Conservation (phyloP, 1,140 invertebrate species). For the Babylonia areolata region DNA sequence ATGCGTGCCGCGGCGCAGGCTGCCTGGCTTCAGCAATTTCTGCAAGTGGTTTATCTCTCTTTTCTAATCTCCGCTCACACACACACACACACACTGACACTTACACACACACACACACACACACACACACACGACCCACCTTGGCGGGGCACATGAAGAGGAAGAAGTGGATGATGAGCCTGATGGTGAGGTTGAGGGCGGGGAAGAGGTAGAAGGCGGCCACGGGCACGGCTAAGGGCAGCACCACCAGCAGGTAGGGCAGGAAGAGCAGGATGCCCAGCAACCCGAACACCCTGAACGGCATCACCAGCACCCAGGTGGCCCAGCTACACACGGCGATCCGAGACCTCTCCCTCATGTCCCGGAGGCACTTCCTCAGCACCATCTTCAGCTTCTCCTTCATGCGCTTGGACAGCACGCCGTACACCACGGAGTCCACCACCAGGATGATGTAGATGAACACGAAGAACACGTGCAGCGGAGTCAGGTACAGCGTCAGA, state of each 20-base stretch:
- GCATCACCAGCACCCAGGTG: conserved; percentile 36
- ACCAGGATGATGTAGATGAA: conserved; percentile 52
- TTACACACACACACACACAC: too few relatives aligned
- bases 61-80: too few relatives aligned
- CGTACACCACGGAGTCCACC: conserved; percentile 50
- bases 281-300: conserved; percentile 49
- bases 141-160: conserved; percentile 52
- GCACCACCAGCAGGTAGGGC: conserved; percentile 48
- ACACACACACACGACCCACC: background rate
- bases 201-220: conserved; percentile 54
- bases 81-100: too few relatives aligned
- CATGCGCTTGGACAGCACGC: conserved; percentile 45
- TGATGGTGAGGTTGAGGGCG: conserved; percentile 47
- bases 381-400: conserved; percentile 53
- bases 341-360: conserved; percentile 58
- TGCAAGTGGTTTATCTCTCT: too few relatives aligned
- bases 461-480: conserved; percentile 57
- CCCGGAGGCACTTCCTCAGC: conserved; percentile 55
- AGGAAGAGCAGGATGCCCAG: conserved; percentile 49
- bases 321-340: conserved; percentile 33
- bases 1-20: too few relatives aligned
- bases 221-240: conserved; percentile 53
- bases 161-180: conserved; percentile 52
- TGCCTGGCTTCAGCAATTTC: too few relatives aligned
- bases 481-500: conserved; percentile 51